Evolutionary conservation across 2,113 vertebrate genomes (phyloP), one percentile per base, ranked within the genome.

Genomic region (Astur gentilis): DNA sequence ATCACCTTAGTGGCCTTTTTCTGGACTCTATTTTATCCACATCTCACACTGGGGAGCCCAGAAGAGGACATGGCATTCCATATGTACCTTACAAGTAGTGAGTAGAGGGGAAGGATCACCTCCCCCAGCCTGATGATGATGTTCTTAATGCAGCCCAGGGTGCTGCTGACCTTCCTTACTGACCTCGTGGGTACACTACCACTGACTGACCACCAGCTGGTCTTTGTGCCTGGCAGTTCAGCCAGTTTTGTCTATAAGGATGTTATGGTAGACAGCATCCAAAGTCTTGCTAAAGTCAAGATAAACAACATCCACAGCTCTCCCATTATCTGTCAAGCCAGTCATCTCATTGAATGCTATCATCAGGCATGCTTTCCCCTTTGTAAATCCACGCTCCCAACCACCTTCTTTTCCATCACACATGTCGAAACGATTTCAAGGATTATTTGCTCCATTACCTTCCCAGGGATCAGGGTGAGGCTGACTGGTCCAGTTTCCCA

Each of bases 181-280:
- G n/a, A 40, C n/a, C 27, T 62, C 5, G 1, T 40, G 49, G n/a
- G 20, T n/a, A 40, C 23, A 49, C 20, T 23, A 21, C 8, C 19
- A 57, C 32, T 55, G 58, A 49, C 29, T 29, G 40, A 18, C 7
- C 40, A 58, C 19, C 23, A 79, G 27, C 27, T 54, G 22, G 34
- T 44, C 34, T 58, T 69, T 67, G 14, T 42, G 60, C 60, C 38
- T 70, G n/a, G 11, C 13, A 69, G 32, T 45, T 54, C 7, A 65
- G 23, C 0, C 0, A 69, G 6, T 78, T 86, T 73, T 38, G 2
- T 54, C 38, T 54, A 18, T 26, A 11, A 81, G 7, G 14, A 27
- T 20, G 22, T 42, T 60, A 38, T 8, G 7, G 26, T 3, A 66
- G 31, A 15, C 19, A 38, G 32, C 1, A 0, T n/a, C 11, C 32